These are phyloP conservation scores for Aporrectodea caliginosa DNA, from an alignment of 1,140 invertebrate genomes.

Conservation along the genomic window DNA sequence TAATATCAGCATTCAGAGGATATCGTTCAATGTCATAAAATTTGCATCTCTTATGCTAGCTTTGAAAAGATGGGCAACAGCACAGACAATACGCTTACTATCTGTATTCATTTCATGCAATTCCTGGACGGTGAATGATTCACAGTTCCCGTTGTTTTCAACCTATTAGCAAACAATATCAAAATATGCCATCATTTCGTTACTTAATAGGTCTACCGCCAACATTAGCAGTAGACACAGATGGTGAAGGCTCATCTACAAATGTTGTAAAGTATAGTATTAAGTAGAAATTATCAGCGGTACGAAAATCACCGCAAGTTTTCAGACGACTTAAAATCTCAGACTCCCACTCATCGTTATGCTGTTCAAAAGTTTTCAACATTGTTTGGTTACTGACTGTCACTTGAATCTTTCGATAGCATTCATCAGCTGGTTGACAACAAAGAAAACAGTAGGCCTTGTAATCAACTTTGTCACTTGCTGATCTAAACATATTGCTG, in stretches of 20 bases:
- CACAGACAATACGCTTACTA: background rate
- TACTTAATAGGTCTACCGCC: background rate
- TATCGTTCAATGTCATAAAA: constrained; percentile 9
- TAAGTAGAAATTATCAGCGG: background rate
- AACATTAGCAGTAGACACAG: too few species aligned
- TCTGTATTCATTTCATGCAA: background rate
- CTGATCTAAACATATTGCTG: too few species aligned
- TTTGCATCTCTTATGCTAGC: background rate
- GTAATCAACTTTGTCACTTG: too few species aligned
- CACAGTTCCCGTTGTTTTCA: background rate
- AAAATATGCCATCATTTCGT: background rate
- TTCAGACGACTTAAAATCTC: background rate
- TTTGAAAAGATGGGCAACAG: background rate
- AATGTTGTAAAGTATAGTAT: background rate
- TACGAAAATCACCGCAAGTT: background rate
- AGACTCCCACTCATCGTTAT: background rate
- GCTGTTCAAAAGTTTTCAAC: background rate
- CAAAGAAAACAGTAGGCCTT: too few species aligned
- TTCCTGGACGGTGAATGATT: background rate
- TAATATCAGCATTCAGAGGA: background rate
- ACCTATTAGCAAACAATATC: background rate
- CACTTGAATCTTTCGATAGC: background rate
- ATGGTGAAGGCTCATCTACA: background rate
- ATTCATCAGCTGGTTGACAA: too few species aligned
- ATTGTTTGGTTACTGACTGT: background rate